Evolutionary conservation across 2,113 vertebrate genomes (phyloP).

Genomic region (Dromas ardeola): DNA sequence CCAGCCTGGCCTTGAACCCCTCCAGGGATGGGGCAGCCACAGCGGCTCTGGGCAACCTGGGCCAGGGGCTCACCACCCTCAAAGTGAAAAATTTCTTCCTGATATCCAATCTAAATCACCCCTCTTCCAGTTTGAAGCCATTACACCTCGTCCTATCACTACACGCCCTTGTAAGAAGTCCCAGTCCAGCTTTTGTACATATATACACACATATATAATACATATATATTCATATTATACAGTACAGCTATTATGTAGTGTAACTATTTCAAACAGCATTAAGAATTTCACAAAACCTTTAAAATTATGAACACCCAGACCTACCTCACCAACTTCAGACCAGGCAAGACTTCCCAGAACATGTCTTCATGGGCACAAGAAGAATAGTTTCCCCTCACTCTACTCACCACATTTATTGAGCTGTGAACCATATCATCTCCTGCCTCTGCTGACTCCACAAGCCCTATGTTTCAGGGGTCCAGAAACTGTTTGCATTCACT

Average conservation of each 20-base stretch:
- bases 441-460: background rate
- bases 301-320: background rate
- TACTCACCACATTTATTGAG: background rate
- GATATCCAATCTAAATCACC: background rate
- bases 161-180: background rate
- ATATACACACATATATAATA: background rate
- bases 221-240: background rate
- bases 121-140: background rate
- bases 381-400: background rate
- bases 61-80: background rate
- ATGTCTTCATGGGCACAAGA: background rate
- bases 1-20: background rate
- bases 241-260: background rate
- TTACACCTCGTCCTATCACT: background rate
- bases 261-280: background rate
- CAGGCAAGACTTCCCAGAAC: background rate
- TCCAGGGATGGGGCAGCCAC: background rate
- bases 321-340: background rate
- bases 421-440: background rate
- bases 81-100: background rate
- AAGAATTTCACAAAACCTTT: background rate
- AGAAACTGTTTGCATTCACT: background rate
- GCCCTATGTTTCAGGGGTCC: background rate
- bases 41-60: background rate
- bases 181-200: background rate